Percentiles rank a stretch among this genome's conserved stretches.
Evolutionary conservation across 2,888 invertebrate species (phyloP).

Genomic region (Andricus curvator): DNA sequence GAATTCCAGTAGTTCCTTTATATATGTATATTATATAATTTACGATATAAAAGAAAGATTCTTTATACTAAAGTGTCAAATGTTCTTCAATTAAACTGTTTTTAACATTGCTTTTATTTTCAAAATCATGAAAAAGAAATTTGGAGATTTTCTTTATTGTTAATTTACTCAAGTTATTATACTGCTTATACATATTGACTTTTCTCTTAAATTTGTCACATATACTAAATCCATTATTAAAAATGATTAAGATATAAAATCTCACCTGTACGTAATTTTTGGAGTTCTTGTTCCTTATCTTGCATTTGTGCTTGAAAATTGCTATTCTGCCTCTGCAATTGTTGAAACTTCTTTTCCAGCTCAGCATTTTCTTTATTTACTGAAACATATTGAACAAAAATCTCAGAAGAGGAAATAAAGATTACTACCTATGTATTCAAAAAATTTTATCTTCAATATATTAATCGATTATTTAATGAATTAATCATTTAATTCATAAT

Average conservation of each 20-base stretch:
- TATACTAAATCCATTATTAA: no score
- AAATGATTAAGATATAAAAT: not conserved
- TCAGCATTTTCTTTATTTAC: conserved; percentile 82
- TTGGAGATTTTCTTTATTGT: no score
- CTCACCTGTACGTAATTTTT: conserved; percentile 79
- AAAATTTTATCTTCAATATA: not conserved
- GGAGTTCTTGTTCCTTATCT: conserved; percentile 83
- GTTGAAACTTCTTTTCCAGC: conserved; percentile 82
- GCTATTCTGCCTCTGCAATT: conserved; percentile 82
- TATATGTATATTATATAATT: not conserved
- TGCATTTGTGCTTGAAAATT: conserved; percentile 82
- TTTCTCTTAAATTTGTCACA: no score
- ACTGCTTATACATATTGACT: no score
- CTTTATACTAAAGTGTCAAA: not conserved
- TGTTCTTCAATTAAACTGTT: not conserved
- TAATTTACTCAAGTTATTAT: no score
- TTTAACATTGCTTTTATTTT: not conserved
- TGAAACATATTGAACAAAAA: conserved; percentile 52
- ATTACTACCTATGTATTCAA: not conserved
- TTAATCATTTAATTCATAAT: not conserved
- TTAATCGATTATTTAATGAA: not conserved
- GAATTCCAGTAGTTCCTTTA: not conserved
- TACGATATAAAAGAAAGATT: not conserved
- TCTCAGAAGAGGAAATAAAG: no score
- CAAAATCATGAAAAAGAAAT: no score